A percentile compares a stretch with the other conserved stretches of the same genome.
These are phyloP conservation scores for Noturus placidus DNA, from an alignment of 2,113 vertebrate species.

Conservation along the genomic window DNA sequence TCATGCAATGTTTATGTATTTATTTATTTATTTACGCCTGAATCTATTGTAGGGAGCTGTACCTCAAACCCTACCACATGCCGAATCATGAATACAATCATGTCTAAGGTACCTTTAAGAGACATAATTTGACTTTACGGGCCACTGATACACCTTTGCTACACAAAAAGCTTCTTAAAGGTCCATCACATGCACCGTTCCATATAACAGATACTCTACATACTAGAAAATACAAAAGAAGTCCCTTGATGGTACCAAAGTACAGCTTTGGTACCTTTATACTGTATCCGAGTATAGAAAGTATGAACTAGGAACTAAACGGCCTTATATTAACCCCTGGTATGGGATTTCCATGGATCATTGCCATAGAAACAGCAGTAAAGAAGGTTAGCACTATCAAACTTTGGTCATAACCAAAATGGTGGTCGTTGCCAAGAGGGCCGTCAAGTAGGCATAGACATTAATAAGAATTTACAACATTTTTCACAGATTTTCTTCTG, in stretches of 20 bases:
- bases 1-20: neutral
- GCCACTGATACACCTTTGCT: neutral
- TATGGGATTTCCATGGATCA: neutral
- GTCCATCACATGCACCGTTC: neutral
- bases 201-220: neutral
- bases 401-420: neutral
- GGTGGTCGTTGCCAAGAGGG: neutral
- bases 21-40: neutral
- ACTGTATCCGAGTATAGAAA: neutral
- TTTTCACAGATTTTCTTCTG: neutral
- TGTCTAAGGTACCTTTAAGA: neutral
- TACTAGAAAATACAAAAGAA: neutral
- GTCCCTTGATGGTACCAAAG: neutral
- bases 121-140: neutral
- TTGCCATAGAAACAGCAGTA: neutral
- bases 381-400: neutral
- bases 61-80: neutral
- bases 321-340: neutral
- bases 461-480: too few relatives aligned
- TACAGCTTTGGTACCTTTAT: neutral
- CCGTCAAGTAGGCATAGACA: neutral
- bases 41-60: neutral
- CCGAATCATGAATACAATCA: neutral
- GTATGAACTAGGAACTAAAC: neutral
- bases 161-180: neutral